Percentiles rank a stretch among this genome's conserved stretches.
These are phyloP conservation scores for Callosobruchus maculatus DNA, from an alignment of 2,888 invertebrate species.

Conservation along the genomic window DNA sequence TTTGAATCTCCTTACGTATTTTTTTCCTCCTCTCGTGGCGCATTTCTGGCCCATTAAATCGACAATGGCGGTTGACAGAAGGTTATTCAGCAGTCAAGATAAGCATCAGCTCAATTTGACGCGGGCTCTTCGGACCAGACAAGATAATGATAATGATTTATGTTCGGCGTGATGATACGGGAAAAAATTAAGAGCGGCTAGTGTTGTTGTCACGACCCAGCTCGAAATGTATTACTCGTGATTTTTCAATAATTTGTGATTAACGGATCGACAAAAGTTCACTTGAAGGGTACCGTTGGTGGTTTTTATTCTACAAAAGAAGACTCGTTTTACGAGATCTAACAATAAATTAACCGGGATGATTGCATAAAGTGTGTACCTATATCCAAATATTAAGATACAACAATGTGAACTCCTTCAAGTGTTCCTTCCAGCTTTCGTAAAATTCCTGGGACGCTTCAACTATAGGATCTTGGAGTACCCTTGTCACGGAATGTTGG, in stretches of 20 bases:
- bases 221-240: not conserved
- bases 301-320: not conserved
- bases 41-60: slow-evolving; percentile 9
- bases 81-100: slow-evolving; percentile 14
- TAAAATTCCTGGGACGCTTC: no score
- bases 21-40: not conserved
- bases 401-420: no score
- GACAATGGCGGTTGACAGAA: slow-evolving; percentile 10
- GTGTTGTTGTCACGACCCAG: not conserved
- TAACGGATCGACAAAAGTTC: not conserved
- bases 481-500: no score
- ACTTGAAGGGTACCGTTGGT: not conserved
- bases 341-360: no score
- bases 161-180: slow-evolving; percentile 4
- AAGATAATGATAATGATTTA: slow-evolving; percentile 16
- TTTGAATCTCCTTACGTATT: not conserved
- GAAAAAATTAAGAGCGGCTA: not conserved
- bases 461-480: no score
- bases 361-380: no score
- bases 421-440: no score
- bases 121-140: slow-evolving; percentile 13
- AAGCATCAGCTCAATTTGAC: slow-evolving; percentile 16
- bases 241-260: not conserved
- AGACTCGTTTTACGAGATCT: no score
- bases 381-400: no score